Base-by-base conservation (phyloP, 2,113 vertebrate species). In the Macrotis lagotis region DNA sequence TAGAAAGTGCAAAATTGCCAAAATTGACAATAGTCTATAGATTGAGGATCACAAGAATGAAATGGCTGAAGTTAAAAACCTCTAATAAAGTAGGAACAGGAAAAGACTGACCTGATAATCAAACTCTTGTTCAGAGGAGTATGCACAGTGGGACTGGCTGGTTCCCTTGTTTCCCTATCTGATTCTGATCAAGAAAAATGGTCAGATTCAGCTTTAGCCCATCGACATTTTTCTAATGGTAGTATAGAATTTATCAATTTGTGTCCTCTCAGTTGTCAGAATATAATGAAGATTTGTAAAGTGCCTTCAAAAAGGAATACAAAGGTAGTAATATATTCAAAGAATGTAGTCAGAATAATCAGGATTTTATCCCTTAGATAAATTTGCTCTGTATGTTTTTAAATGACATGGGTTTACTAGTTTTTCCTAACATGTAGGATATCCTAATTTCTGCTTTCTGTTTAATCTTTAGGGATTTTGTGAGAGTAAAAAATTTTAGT, bases 1-100 rank as follows among this genome's bases (percentile, higher is more conserved):
- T 96, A 94, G 91, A 95, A 93, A 44, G 94, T 50, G 44, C 95
- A 94, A 90, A 96, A 50, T 96, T 94, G 96, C 97, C 96, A 94
- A 1, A 53, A 94, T 8, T 95, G 96, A 94, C 97, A 94, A n/a
- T 49, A 94, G 53, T 50, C 12, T 0, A 0, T 0, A 59, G 91
- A 16, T 55, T 2, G 0, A n/a, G 55, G 91, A 90, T 51, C 1
- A 0, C 3, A 25, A 0, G 16, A 3, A 88, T 26, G 47, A 0
- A 28, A 89, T 2, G 0, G 50, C 89, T 92, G 8, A 1, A 7
- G 66, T n/a, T 89, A 49, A 44, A 28, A n/a, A 0, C 90, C 95
- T 91, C n/a, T 37, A 28, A 37, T 3, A 92, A 91, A 92, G 90
- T 90, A 89, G 91, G n/a, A 0, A 88, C 51, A 90, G 37, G 37